Evolutionary conservation across 1,140 invertebrate species (phyloP), one percentile per base, ranked within the genome.

Genomic region (Drosophila neocordata): DNA sequence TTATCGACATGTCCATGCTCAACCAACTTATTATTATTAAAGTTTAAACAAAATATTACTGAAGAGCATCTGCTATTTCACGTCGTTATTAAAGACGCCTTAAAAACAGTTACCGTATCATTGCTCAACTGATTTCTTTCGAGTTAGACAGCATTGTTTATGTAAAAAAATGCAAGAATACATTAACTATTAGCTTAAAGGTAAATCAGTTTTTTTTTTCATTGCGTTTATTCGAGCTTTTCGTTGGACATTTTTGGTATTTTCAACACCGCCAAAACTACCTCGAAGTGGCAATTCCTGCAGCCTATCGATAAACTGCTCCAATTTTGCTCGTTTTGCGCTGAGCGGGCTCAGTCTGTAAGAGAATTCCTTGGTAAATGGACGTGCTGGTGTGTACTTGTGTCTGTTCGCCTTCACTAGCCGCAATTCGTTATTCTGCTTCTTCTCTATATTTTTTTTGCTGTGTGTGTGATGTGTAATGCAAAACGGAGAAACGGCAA

Each of bases 391-490:
- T 34, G 57, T 18, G 13, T 41, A 13, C 4, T 13, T 59, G 34
- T 35, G 34, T 13, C 13, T 15, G 13, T 44, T 48, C 41, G 18
- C 41, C 15, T 48, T 48, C 15, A 11, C 15, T 48, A 48, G 41
- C 41, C 41, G 41, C 41, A 48, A 48, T 48, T 20, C 35, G 57
- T 18, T 4, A 52, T 27, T 52, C 11, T 12, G 20, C 51, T 52
- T 52, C 51, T 52, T 24, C 24, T 52, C 15, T 24, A 34, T 18
- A 48, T 35, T 20, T 56, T 56, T 56, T 56, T n/a, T 18, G 27
- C 27, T 56, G 27, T 56, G 53, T 56, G 51, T 56, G 53, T 56
- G 53, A 48, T 56, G 27, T 56, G 53, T 56, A 34, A 15, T 56
- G 53, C 53, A 56, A 55, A 56, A 56, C 22, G 53, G 24, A 56